Base-by-base conservation (phyloP, 2,113 vertebrate species). In the Planiliza haematocheilus region DNA sequence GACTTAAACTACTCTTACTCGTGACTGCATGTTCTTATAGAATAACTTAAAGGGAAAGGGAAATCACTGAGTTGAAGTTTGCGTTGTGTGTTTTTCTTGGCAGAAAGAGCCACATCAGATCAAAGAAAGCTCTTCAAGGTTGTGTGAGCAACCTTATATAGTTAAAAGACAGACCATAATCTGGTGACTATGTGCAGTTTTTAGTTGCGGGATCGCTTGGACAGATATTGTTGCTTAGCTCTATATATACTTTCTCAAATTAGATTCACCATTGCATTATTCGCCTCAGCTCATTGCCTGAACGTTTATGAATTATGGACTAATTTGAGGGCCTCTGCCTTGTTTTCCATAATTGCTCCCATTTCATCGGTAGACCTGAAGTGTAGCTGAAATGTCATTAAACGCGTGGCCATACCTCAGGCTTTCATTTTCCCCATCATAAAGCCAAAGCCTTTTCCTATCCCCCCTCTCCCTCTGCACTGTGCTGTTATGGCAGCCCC, bases 301-400 rank as follows among this genome's bases (percentile, higher is more conserved):
- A 77, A 58, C 38, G 51, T 82, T 77, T 70, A 66, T 85, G 81
- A 89, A 77, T 90, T 86, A 79, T 86, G 41, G 68, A 74, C 76
- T 73, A 61, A 76, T 90, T 82, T 81, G 14, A 67, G 69, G 39
- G 53, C 41, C 56, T 53, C 60, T 43, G 43, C 58, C 78, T 74
- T 85, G 77, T 81, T 91, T 86, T 68, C 76, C 39, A 41, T 87
- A 86, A 89, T 86, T 84, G 75, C 83, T 80, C 70, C 74, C 77
- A 66, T 84, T 88, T 74, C 73, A 42, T 55, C 21, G 55, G 77
- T 74, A 63, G 64, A 76, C 69, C 73, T 69, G 77, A 80, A 74
- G 68, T 76, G 39, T 70, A 43, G 62, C 72, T 56, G 77, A 85
- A 78, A 83, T 67, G 83, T 80, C 78, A 84, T 88, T 86, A 88